Base-by-base conservation (phyloP, 1,140 invertebrate genomes). In the Lethrus apterus region DNA sequence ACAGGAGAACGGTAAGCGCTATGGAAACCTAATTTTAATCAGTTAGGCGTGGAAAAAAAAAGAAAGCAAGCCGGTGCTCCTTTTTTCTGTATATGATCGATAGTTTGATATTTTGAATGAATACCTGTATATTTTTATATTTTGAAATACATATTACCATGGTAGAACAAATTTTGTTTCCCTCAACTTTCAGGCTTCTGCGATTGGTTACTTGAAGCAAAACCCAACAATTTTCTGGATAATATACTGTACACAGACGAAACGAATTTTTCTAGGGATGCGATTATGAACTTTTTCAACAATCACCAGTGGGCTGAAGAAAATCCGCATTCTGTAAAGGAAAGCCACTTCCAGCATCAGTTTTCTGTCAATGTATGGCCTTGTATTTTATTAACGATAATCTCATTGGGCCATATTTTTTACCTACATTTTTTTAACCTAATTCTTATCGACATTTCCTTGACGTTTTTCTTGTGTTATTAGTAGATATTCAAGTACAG, bases 371-470 rank as follows among this genome's bases (percentile, higher is more conserved):
- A 51, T 35, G 38, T 51, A 8, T 47, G 36, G 31, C 11, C 17
- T 14, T 30, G 50, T 13, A 36, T 51, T n/a, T n/a, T 19, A 31
- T 46, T 35, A 29, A 23, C 13, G 36, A 51, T 46, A 20, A 51
- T 42, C 35, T 46, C 18, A 46, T 51, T 38, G 31, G 49, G n/a
- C 43, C 41, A n/a, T 40, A 34, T 41, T 42, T 42, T 21, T n/a
- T n/a, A n/a, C n/a, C n/a, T n/a, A n/a, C n/a, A n/a, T n/a, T n/a
- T n/a, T n/a, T n/a, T n/a, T n/a, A n/a, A n/a, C n/a, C n/a, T n/a
- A n/a, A n/a, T n/a, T n/a, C n/a, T 29, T 29, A 29, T 29, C n/a
- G 24, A n/a, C 7, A 29, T 8, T 29, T n/a, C n/a, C 24, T 29
- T 29, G 24, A 8, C n/a, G 7, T 7, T 8, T 29, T n/a, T n/a